Evolutionary conservation across 2,797 vertebrate species (phyloP).

Genomic region (Crenuchus spilurus): DNA sequence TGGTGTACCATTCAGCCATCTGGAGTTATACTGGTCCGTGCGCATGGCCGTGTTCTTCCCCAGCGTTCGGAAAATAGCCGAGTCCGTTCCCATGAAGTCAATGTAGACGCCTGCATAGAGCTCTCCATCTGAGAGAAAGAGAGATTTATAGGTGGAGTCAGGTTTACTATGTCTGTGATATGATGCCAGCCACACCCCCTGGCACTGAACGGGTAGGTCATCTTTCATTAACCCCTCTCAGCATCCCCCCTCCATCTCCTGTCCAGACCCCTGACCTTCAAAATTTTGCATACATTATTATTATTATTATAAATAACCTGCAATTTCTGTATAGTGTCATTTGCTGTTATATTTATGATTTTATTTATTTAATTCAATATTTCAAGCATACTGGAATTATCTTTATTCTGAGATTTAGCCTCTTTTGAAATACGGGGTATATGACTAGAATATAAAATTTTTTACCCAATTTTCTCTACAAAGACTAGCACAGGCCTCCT

Average conservation of each 20-base stretch:
- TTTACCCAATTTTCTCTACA: too few relatives aligned
- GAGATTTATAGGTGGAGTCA: conserved; percentile 44
- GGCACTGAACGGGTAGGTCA: conserved; percentile 34
- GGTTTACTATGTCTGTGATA: conserved; percentile 58
- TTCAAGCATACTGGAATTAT: too few relatives aligned
- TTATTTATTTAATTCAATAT: too few relatives aligned
- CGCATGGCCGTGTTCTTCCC: conserved; percentile 96
- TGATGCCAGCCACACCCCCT: conserved; percentile 60
- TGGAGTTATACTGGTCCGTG: conserved; percentile 98
- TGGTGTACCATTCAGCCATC: conserved; percentile 92
- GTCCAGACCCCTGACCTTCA: not conserved
- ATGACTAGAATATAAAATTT: too few relatives aligned
- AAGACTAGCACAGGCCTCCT: too few relatives aligned
- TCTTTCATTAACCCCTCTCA: conserved; percentile 25
- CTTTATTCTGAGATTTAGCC: too few relatives aligned
- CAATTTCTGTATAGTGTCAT: too few relatives aligned
- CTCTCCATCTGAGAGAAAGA: conserved; percentile 85
- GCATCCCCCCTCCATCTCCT: not conserved
- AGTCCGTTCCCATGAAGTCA: conserved; percentile 98
- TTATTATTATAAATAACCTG: too few relatives aligned
- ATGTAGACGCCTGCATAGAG: conserved; percentile 97
- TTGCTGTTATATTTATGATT: too few relatives aligned
- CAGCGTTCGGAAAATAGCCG: conserved; percentile 95
- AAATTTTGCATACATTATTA: too few relatives aligned
- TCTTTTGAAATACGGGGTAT: too few relatives aligned